Conservation (phyloP, 2,888 invertebrate genomes). For the Xestia c-nigrum region DNA sequence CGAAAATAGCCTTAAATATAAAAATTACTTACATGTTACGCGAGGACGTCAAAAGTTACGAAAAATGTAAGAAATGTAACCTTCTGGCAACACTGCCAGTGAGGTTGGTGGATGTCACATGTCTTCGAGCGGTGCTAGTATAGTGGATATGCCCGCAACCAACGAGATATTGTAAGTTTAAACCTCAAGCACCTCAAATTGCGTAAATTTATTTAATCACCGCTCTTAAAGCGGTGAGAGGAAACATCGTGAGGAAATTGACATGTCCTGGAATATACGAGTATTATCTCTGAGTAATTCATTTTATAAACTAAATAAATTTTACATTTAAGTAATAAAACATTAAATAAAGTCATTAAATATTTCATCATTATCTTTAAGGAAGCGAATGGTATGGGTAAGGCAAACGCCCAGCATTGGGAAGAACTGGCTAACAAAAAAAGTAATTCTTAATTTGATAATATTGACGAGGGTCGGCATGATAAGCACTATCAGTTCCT, state of each 20-base stretch:
- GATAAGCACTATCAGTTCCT: not conserved
- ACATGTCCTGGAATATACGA: not conserved
- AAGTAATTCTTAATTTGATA: not conserved
- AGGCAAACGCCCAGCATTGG: not conserved
- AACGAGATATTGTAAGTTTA: not conserved
- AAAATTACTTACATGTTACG: too few relatives aligned
- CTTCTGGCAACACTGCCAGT: too few relatives aligned
- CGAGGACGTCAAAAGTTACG: too few relatives aligned
- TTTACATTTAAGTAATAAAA: too few relatives aligned
- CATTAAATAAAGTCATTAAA: not conserved
- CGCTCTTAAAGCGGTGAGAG: too few relatives aligned
- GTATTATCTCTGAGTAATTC: not conserved
- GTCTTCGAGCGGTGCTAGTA: too few relatives aligned
- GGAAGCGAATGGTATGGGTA: not conserved
- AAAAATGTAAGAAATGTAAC: too few relatives aligned
- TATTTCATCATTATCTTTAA: not conserved
- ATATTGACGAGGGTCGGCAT: not conserved
- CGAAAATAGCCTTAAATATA: too few relatives aligned
- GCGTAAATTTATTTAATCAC: not conserved
- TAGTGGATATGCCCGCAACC: too few relatives aligned
- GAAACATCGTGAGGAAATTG: too few relatives aligned
- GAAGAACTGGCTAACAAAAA: not conserved
- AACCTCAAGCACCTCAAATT: not conserved
- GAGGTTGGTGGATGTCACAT: too few relatives aligned
- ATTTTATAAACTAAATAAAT: too few relatives aligned